Conservation (phyloP, 2,113 vertebrate genomes). For the Leuciscus idus region DNA sequence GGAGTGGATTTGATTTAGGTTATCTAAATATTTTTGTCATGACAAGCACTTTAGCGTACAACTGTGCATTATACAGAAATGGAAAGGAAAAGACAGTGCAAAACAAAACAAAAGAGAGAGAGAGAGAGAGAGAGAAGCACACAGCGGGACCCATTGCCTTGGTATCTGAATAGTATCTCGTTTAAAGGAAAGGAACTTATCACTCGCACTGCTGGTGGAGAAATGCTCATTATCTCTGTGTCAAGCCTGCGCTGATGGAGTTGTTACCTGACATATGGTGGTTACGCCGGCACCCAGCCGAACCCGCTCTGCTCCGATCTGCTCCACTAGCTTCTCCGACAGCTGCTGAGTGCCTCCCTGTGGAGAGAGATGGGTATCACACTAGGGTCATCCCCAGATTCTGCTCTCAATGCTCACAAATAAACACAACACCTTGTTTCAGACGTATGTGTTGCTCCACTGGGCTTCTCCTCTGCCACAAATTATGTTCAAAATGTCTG, state of each 20-base stretch:
- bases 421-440: not conserved
- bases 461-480: not conserved
- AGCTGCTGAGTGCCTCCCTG: slow-evolving; percentile 80
- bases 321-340: slow-evolving; percentile 72
- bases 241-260: slow-evolving; percentile 67
- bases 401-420: not conserved
- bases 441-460: not conserved
- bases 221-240: slow-evolving; percentile 66
- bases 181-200: slow-evolving; percentile 51
- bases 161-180: not conserved
- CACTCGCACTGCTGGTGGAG: slow-evolving; percentile 40
- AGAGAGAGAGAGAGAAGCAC: not conserved
- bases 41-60: not conserved
- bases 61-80: slow-evolving; percentile 18
- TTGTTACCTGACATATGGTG: slow-evolving; percentile 78
- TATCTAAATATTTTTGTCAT: slow-evolving; percentile 51
- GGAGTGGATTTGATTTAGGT: slow-evolving; percentile 45
- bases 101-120: not conserved
- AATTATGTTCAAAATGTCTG: not conserved
- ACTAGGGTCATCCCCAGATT: slow-evolving; percentile 4
- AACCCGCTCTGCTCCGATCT: slow-evolving; percentile 69
- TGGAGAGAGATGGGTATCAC: slow-evolving; percentile 64
- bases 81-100: not conserved
- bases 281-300: slow-evolving; percentile 72
- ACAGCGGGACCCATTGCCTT: not conserved